A percentile compares a stretch with the other conserved stretches of the same genome.
Conservation (phyloP, 2,797 vertebrate species). For the Bovichtus diacanthus region DNA sequence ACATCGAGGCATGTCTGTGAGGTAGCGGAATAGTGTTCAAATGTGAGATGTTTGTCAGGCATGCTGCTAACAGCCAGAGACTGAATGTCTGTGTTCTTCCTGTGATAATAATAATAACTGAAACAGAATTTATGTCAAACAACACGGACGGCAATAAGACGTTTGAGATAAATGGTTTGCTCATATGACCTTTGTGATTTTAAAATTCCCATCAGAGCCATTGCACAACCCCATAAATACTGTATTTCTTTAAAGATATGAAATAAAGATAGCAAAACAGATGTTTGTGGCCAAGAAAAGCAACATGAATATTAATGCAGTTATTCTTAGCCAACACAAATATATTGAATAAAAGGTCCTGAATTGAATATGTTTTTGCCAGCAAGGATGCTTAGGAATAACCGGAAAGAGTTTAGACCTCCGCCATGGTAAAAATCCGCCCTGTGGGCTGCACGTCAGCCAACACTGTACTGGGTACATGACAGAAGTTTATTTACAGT, state of each 20-base stretch:
- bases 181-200: constrained; percentile 36
- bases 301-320: constrained; percentile 52
- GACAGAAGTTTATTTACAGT: not conserved
- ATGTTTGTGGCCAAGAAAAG: constrained; percentile 57
- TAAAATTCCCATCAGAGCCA: constrained; percentile 17
- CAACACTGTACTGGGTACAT: not conserved
- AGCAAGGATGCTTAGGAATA: constrained; percentile 32
- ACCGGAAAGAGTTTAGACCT: constrained; percentile 41
- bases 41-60: constrained; percentile 4
- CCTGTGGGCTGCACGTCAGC: constrained; percentile 19
- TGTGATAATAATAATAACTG: constrained; percentile 29
- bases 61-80: constrained; percentile 5
- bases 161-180: constrained; percentile 15
- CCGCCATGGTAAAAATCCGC: constrained; percentile 37
- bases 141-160: not conserved
- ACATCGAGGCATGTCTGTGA: not conserved
- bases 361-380: constrained; percentile 37
- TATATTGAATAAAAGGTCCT: constrained; percentile 36
- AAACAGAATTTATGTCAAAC: constrained; percentile 19
- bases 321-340: constrained; percentile 49
- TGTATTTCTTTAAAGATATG: constrained; percentile 44
- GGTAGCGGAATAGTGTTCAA: not conserved
- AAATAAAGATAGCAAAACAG: constrained; percentile 56
- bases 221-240: constrained; percentile 52
- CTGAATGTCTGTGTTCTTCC: constrained; percentile 31